These are phyloP conservation scores for Brassicogethes aeneus DNA, from an alignment of 2,888 invertebrate genomes.

Conservation along the genomic window DNA sequence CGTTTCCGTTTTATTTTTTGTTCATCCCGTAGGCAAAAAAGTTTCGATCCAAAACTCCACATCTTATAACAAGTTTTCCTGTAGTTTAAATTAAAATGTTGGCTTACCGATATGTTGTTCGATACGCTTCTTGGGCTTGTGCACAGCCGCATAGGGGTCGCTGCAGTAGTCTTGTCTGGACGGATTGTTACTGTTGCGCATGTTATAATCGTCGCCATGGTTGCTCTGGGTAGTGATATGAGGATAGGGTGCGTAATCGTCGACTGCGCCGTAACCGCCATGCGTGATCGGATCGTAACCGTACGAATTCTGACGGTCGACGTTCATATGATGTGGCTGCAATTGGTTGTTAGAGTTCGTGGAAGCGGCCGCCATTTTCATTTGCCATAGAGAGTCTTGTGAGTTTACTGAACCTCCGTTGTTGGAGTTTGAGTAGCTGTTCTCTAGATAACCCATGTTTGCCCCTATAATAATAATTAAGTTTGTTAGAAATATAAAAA, in stretches of 20 bases:
- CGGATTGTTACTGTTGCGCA: slow-evolving; percentile 69
- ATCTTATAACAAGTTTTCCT: no score
- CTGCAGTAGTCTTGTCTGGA: slow-evolving; percentile 81
- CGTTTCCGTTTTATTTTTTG: no score
- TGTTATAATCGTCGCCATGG: slow-evolving; percentile 61
- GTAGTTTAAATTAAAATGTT: no score
- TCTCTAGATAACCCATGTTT: slow-evolving; percentile 85
- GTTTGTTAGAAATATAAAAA: no score
- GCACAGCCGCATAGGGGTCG: slow-evolving; percentile 82
- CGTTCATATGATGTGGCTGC: slow-evolving; percentile 48
- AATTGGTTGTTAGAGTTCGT: slow-evolving; percentile 57
- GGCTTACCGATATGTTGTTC: slow-evolving; percentile 83
- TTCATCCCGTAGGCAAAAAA: no score
- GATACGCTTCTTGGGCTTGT: slow-evolving; percentile 81
- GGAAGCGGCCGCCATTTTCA: slow-evolving; percentile 76
- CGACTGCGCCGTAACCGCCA: slow-evolving; percentile 73
- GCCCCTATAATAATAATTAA: slow-evolving; percentile 54
- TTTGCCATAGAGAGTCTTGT: slow-evolving; percentile 89
- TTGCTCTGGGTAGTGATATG: slow-evolving; percentile 62
- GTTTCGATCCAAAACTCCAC: no score
- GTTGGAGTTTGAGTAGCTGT: slow-evolving; percentile 87
- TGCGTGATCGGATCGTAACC: slow-evolving; percentile 73
- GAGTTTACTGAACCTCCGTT: slow-evolving; percentile 94
- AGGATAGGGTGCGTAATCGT: slow-evolving; percentile 79
- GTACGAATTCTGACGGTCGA: slow-evolving; percentile 56